Base-by-base conservation (phyloP, 2,888 invertebrate species). In the Hypomecis atomaria region DNA sequence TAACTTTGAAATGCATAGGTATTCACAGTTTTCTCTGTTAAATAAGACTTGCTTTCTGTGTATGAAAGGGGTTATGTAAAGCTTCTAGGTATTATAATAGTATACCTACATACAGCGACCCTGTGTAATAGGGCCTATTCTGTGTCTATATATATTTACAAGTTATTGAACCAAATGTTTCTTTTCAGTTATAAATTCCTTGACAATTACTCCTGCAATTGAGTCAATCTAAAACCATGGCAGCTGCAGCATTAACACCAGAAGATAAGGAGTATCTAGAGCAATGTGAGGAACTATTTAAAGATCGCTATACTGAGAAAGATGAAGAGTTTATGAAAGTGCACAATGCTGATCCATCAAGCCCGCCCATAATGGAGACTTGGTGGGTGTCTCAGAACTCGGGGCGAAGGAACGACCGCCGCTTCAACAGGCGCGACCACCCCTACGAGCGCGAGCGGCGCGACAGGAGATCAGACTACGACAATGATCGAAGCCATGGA, bases 221-320 rank as follows among this genome's bases (percentile, higher is more conserved):
- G 50, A 55, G 34, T 43, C 50, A 11, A 47, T 76, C 62, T 69
- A 73, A 76, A 50, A 88, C 87, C 88, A 69, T 86, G 52, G 59
- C 77, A 38, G 54, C 58, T 48, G 48, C 59, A 53, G 82, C 71
- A 59, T 78, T 95, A 40, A 94, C 94, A 9, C 88, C 89, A 23
- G 94, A 94, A 72, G 95, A 95, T 70, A 81, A 92, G 57, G 92
- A 93, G 50, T 95, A 95, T 73, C 76, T 96, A 57, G 92, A 90
- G 5, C 90, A 93, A 78, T 95, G 95, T 77, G 95, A 96, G 75
- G 92, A 93, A 65, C 94, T 94, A 77, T 94, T 95, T 54, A 92
- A 94, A 71, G 84, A 94, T 65, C 94, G 95, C 68, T 95, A 89
- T 73, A 94, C 95, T 43, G 94, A 94, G 40, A 90, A 94, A 6